Base-by-base conservation (phyloP, 2,113 vertebrate genomes). In the Muscicapa adusta region DNA sequence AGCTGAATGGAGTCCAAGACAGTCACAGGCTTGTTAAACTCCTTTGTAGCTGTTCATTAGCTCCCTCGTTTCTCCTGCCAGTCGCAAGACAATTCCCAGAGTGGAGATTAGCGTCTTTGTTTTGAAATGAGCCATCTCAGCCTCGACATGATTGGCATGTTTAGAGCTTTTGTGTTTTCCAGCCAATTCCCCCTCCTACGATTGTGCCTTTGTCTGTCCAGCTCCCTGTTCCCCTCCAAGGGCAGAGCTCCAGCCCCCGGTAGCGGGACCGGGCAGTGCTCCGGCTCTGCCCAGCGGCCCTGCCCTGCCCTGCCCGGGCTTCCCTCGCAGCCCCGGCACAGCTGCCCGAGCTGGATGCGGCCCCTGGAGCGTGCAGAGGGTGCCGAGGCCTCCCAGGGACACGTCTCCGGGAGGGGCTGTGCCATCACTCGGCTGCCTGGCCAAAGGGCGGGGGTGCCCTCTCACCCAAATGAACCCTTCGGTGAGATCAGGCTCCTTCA, bases 81-180 rank as follows among this genome's bases (percentile, higher is more conserved):
- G 71, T 88, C 3, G 14, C 36, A 58, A 65, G 72, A 73, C 53
- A 51, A 71, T 84, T 88, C 92, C 63, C 53, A 40, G 56, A 48
- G 76, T 10, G 23, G 28, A 86, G 80, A 66, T 84, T 45, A 42
- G 53, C 4, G 43, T 85, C 72, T 72, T 92, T 45, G n/a, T 79
- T 86, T 76, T 83, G 67, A 66, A 93, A 83, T 29, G 34, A 95
- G 62, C 79, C 43, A 33, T 51, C 29, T 1, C 1, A 6, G 77
- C 43, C 81, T 92, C 18, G 4, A 48, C 33, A 10, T 9, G 42
- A 79, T 73, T 77, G 68, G 48, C 72, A 16, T 40, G 83, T 71
- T 91, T 43, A 57, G 61, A 38, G 73, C 93, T 92, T 92, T 89
- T 93, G 89, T 92, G 83, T 89, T 85, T 93, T 67, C 57, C 40